Evolutionary conservation across 2,888 invertebrate species (phyloP).

Genomic region (Athrips mouffetella): DNA sequence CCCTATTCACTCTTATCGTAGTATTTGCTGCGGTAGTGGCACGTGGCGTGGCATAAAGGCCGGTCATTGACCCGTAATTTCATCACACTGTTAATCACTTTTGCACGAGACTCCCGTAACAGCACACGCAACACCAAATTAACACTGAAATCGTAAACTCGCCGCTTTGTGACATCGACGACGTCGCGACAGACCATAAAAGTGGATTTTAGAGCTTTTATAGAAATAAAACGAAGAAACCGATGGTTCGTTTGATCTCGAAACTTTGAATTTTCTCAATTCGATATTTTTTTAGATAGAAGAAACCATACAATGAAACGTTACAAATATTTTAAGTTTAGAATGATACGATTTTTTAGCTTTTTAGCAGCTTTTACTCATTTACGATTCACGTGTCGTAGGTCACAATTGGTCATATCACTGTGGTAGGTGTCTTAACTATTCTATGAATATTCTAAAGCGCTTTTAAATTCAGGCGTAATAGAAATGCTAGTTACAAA

Average conservation of each 20-base stretch:
- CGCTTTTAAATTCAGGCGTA: background rate
- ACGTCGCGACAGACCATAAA: no score
- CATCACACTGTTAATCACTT: conserved; percentile 63
- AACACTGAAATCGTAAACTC: background rate
- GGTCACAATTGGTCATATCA: no score
- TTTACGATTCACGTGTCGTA: no score
- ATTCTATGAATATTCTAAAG: background rate
- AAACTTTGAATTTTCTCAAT: no score
- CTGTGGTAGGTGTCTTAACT: background rate
- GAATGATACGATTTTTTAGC: no score
- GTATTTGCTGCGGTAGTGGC: background rate
- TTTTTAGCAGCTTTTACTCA: no score
- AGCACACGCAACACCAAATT: conserved; percentile 33
- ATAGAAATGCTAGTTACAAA: background rate
- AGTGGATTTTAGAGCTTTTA: no score
- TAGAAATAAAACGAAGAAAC: no score
- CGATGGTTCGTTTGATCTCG: no score
- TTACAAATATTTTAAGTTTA: no score
- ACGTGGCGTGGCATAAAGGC: conserved; percentile 46
- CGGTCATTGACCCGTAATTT: conserved; percentile 61
- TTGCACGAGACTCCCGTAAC: conserved; percentile 44
- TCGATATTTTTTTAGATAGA: no score
- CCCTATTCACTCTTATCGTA: background rate
- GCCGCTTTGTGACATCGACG: background rate
- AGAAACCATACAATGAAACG: no score